Evolutionary conservation across 2,888 invertebrate species (phyloP).

Genomic region (Aquatica leii): DNA sequence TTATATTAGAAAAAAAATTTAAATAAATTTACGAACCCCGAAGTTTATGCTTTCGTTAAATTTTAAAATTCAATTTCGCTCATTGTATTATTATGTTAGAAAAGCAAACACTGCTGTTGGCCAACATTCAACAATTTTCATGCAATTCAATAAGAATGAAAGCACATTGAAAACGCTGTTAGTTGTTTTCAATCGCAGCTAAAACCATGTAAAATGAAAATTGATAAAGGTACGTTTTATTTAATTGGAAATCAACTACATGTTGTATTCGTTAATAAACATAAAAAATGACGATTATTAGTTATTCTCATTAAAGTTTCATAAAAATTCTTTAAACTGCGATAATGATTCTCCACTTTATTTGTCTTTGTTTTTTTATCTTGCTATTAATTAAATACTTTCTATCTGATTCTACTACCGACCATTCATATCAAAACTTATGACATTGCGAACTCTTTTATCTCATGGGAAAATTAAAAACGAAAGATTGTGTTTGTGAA

Average conservation of each 20-base stretch:
- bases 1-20: too few relatives aligned
- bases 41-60: slow-evolving; percentile 30
- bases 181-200: slow-evolving; percentile 21
- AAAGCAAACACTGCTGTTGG: slow-evolving; percentile 19
- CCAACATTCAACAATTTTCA: slow-evolving; percentile 23
- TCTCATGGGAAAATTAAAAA: slow-evolving; percentile 11
- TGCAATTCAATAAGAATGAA: slow-evolving; percentile 20
- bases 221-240: background rate
- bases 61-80: slow-evolving; percentile 27
- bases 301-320: too few relatives aligned
- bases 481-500: slow-evolving; percentile 7
- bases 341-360: too few relatives aligned
- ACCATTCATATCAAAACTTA: slow-evolving; percentile 7
- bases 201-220: slow-evolving; percentile 12
- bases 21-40: too few relatives aligned
- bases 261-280: too few relatives aligned
- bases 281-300: too few relatives aligned
- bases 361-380: too few relatives aligned
- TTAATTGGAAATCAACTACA: too few relatives aligned
- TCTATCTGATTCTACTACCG: background rate
- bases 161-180: slow-evolving; percentile 14
- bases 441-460: slow-evolving; percentile 4
- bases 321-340: too few relatives aligned
- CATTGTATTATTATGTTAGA: slow-evolving; percentile 18
- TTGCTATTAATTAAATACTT: background rate